phyloP scores from a whole-genome alignment of 2,888 invertebrate genomes.

The Monoplex corrugatus region DNA sequence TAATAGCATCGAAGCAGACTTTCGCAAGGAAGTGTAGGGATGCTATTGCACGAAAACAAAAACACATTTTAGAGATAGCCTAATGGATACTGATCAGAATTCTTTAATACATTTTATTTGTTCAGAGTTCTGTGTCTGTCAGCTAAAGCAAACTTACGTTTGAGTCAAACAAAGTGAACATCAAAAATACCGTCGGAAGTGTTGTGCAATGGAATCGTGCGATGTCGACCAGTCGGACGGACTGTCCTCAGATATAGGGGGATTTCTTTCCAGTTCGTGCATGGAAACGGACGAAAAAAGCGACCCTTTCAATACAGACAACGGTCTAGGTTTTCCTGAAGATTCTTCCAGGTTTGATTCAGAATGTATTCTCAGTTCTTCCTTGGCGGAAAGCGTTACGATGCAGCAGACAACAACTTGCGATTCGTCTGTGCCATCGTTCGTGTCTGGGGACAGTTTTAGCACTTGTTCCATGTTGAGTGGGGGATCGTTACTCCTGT shows the following conservation, averaged over 20 bases:
- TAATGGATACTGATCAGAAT: too few relatives aligned
- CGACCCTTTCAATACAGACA: neutral
- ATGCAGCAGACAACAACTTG: constrained; percentile 15
- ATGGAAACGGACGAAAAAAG: constrained; percentile 41
- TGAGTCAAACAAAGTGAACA: neutral
- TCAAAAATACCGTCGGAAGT: neutral
- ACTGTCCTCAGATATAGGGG: constrained; percentile 20
- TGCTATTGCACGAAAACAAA: too few relatives aligned
- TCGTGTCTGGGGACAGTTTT: neutral
- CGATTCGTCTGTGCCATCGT: neutral
- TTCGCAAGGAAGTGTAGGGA: too few relatives aligned
- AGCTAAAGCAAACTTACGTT: too few relatives aligned
- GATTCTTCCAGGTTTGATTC: constrained; percentile 46
- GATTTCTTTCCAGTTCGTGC: constrained; percentile 24
- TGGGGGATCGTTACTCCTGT: neutral
- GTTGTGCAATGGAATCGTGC: constrained; percentile 10
- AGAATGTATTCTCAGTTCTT: constrained; percentile 40
- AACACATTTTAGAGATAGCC: too few relatives aligned
- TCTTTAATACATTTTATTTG: too few relatives aligned
- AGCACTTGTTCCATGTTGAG: neutral
- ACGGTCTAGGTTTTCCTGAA: constrained; percentile 11
- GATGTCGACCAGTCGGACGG: neutral
- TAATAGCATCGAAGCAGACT: too few relatives aligned
- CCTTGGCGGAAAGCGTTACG: neutral
- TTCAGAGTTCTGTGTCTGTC: too few relatives aligned